phyloP scores from a whole-genome alignment of 2,888 invertebrate genomes.

The Coleophora deauratella region DNA sequence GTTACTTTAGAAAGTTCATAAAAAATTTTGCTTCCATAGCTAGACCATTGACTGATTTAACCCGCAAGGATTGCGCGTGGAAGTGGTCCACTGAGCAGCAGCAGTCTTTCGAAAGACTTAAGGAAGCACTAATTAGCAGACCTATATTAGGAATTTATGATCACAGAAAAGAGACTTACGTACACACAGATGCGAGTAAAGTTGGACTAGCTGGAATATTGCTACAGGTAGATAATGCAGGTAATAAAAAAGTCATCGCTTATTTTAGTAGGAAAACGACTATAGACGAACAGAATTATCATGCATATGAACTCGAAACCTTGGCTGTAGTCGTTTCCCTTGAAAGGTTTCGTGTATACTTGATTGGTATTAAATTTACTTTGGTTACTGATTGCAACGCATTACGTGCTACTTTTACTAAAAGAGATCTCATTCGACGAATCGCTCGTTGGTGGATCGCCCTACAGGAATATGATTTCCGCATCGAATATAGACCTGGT shows the following conservation, averaged over 20 bases:
- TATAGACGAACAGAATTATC: too few relatives aligned
- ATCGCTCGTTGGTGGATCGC: constrained; percentile 32
- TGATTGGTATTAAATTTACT: constrained; percentile 21
- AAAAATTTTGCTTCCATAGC: constrained; percentile 6
- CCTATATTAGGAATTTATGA: constrained; percentile 23
- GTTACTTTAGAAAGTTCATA: constrained; percentile 11
- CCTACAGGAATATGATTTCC: constrained; percentile 26
- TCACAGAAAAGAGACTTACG: constrained; percentile 17
- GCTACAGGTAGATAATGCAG: constrained; percentile 16
- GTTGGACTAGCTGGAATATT: constrained; percentile 26
- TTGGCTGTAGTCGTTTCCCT: constrained; percentile 31
- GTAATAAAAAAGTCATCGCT: constrained; percentile 17
- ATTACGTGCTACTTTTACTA: constrained; percentile 24
- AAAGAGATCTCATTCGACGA: constrained; percentile 23
- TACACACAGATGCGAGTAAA: constrained; percentile 32
- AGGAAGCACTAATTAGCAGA: constrained; percentile 12
- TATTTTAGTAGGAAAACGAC: constrained; percentile 29
- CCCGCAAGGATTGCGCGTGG: constrained; percentile 6
- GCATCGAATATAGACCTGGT: constrained; percentile 19
- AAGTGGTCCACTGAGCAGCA: constrained; percentile 10
- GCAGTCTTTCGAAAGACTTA: constrained; percentile 17
- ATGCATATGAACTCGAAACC: too few relatives aligned
- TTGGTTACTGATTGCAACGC: constrained; percentile 34
- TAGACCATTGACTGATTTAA: constrained; percentile 6
- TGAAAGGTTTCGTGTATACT: constrained; percentile 27